Base-by-base conservation (phyloP, 1,140 invertebrate species). In the Anastrepha ludens region DNA sequence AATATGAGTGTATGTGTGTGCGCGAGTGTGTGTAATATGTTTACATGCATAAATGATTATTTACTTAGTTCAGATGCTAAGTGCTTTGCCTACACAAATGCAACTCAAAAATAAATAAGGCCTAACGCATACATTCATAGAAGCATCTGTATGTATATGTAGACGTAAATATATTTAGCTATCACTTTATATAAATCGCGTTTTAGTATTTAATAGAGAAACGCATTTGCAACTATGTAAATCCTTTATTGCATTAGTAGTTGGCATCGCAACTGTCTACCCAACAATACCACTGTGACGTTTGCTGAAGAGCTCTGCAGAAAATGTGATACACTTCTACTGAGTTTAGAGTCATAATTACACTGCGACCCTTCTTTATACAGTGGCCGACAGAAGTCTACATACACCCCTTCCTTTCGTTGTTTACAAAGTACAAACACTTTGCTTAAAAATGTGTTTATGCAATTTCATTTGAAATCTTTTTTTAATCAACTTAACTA, bases 231-330 rank as follows among this genome's bases (percentile, higher is more conserved):
- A n/a, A n/a, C 47, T 55, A 50, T 81, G 74, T n/a, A 81, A 81
- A 74, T 39, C 74, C 47, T 55, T 81, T 81, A 81, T 81, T 81
- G 74, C 44, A 55, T 55, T 29, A 81, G 74, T 81, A 55, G 74
- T 50, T 55, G 47, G 74, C 47, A 81, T 47, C 74, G 74, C 74
- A 81, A 81, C 44, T 81, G 74, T 81, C 47, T 55, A 50, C 17
- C 47, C 74, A 81, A 81, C 74, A 47, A 58, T 55, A 47, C 20
- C n/a, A 81, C 74, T 81, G 17, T 70, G 64, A 20, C 29, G 4
- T 67, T 5, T 74, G 39, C 11, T 9, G 1, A 62, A 29, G 29
- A 29, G 29, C 29, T 29, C 29, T 29, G 29, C 29, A 29, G 29
- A 29, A 29, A 29, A 29, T 29, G 0, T 29, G 29, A 29, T 29